Evolutionary conservation across 2,888 invertebrate species (phyloP).

Genomic region (Apodemia hepburni): DNA sequence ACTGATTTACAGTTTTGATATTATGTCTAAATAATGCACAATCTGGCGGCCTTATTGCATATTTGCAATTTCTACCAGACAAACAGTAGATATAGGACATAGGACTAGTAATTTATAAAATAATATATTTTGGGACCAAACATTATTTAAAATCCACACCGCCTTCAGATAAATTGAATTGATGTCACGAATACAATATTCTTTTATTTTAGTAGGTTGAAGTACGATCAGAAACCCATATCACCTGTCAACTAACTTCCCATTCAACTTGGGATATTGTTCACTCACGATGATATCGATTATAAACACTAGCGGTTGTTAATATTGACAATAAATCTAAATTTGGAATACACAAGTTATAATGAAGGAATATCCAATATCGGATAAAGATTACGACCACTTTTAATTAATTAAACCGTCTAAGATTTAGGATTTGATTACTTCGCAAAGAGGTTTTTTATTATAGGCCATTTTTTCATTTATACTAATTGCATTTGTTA

Average conservation of each 20-base stretch:
- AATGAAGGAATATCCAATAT: not conserved
- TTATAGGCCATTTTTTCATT: too few relatives aligned
- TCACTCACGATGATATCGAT: not conserved
- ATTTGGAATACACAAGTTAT: not conserved
- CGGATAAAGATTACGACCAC: not conserved
- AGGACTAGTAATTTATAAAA: too few relatives aligned
- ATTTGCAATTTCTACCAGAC: too few relatives aligned
- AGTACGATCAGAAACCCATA: slow-evolving; percentile 1
- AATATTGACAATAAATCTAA: not conserved
- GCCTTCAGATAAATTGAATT: not conserved
- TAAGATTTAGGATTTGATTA: too few relatives aligned
- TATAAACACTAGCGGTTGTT: not conserved
- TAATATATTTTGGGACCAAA: too few relatives aligned
- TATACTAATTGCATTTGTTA: too few relatives aligned
- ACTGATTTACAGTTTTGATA: too few relatives aligned
- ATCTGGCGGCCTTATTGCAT: too few relatives aligned
- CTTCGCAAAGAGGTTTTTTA: too few relatives aligned
- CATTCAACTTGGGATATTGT: not conserved
- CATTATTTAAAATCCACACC: too few relatives aligned
- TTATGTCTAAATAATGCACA: too few relatives aligned
- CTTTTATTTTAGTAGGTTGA: not conserved
- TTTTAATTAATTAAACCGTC: not conserved
- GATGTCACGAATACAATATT: not conserved
- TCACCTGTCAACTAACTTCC: slow-evolving; percentile 7
- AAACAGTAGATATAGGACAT: too few relatives aligned